Evolutionary conservation across 2,888 invertebrate genomes (phyloP).

Genomic region (Drepana falcataria): DNA sequence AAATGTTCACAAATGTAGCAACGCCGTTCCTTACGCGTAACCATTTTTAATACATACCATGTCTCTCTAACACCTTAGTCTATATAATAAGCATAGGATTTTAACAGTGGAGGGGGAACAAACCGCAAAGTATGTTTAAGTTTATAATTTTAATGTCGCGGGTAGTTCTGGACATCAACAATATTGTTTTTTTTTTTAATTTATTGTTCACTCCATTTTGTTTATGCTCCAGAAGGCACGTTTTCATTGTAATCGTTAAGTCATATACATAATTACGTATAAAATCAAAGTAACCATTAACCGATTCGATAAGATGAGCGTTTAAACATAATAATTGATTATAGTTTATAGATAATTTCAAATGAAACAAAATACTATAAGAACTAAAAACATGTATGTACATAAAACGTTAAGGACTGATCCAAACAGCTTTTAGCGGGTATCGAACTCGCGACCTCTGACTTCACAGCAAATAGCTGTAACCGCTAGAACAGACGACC

Average conservation of each 20-base stretch:
- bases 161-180: slow-evolving; percentile 1
- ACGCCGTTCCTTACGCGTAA: slow-evolving; percentile 24
- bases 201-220: not conserved
- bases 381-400: too few species aligned
- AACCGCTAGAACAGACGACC: too few species aligned
- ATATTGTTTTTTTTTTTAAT: not conserved
- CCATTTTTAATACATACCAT: slow-evolving; percentile 30
- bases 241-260: not conserved
- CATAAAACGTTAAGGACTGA: too few species aligned
- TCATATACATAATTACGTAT: too few species aligned
- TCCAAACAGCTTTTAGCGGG: too few species aligned
- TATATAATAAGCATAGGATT: slow-evolving; percentile 33
- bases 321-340: too few species aligned
- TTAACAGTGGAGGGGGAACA: slow-evolving; percentile 38
- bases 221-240: not conserved
- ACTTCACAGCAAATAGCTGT: too few species aligned
- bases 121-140: slow-evolving; percentile 26
- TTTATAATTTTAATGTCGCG: slow-evolving; percentile 19
- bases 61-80: slow-evolving; percentile 33
- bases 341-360: too few species aligned
- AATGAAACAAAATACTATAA: too few species aligned
- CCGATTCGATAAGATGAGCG: too few species aligned
- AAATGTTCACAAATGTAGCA: slow-evolving; percentile 40
- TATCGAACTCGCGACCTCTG: too few species aligned
- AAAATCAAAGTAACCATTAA: too few species aligned